Conservation (phyloP, 1,140 invertebrate genomes). For the Drosophila guanche region DNA sequence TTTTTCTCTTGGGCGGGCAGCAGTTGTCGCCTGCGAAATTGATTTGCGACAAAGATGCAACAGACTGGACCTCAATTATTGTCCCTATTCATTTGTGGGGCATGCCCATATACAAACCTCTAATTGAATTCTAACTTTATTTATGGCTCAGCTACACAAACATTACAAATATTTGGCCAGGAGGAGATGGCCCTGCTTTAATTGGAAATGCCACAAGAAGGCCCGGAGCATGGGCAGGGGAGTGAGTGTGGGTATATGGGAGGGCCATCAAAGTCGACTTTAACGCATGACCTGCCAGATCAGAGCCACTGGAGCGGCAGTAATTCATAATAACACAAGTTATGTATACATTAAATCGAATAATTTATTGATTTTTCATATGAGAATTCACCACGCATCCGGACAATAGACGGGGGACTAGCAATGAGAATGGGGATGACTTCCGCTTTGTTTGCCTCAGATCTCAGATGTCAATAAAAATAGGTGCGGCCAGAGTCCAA, state of each 20-base stretch:
- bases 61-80: constrained; percentile 18
- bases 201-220: constrained; percentile 58
- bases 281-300: constrained; percentile 39
- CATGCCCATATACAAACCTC: constrained; percentile 1
- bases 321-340: constrained; percentile 71
- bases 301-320: constrained; percentile 53
- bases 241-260: not conserved
- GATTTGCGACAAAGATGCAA: constrained; percentile 9
- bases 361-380: constrained; percentile 78
- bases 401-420: constrained; percentile 7
- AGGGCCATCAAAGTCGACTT: constrained; percentile 46
- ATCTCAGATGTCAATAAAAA: constrained; percentile 50
- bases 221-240: too few species aligned
- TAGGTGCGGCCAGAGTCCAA: constrained; percentile 32
- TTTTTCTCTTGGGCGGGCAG: too few species aligned
- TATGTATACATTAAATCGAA: constrained; percentile 69
- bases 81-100: constrained; percentile 46
- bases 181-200: constrained; percentile 44
- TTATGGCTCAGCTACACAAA: constrained; percentile 48
- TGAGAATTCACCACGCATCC: constrained; percentile 29
- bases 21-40: constrained; percentile 7
- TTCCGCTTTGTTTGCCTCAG: constrained; percentile 55
- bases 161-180: constrained; percentile 38
- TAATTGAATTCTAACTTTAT: constrained; percentile 77
- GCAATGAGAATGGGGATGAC: constrained; percentile 22